A percentile compares a stretch with the other conserved stretches of the same genome.
These are phyloP conservation scores for Carterocephalus palaemon DNA, from an alignment of 2,888 invertebrate species.

Conservation along the genomic window DNA sequence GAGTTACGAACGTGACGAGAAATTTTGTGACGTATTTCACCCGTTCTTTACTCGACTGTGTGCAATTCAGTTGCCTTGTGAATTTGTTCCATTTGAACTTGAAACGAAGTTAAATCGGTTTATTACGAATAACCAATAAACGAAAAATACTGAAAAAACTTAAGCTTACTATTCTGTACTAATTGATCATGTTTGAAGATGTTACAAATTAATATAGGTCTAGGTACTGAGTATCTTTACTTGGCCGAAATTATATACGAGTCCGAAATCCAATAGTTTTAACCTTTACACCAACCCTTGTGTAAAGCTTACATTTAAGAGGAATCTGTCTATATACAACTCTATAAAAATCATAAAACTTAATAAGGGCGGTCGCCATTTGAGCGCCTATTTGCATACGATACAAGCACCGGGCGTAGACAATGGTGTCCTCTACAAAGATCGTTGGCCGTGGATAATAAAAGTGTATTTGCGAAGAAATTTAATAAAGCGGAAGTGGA, in stretches of 20 bases:
- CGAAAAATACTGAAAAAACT: background rate
- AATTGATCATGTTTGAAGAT: no score
- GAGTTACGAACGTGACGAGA: constrained; percentile 37
- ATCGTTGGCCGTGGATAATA: constrained; percentile 69
- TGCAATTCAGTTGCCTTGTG: constrained; percentile 16
- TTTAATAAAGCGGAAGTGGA: constrained; percentile 78
- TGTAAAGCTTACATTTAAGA: background rate
- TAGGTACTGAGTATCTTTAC: no score
- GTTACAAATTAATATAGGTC: no score
- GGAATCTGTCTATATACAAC: constrained; percentile 35
- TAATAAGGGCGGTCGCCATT: constrained; percentile 58
- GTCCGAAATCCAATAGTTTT: no score
- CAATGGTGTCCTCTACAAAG: constrained; percentile 64
- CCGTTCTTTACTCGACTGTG: constrained; percentile 3
- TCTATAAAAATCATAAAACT: constrained; percentile 68
- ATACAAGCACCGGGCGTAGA: constrained; percentile 64
- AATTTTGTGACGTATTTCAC: constrained; percentile 23
- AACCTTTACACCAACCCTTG: background rate
- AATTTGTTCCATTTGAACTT: constrained; percentile 14
- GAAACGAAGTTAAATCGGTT: background rate
- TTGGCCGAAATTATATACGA: no score
- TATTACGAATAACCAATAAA: background rate
- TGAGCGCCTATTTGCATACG: constrained; percentile 72
- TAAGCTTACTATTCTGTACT: no score
- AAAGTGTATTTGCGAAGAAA: constrained; percentile 78